A percentile compares a stretch with the other conserved stretches of the same genome.
Evolutionary conservation across 2,888 invertebrate genomes (phyloP).

Genomic region (Athalia circularis): DNA sequence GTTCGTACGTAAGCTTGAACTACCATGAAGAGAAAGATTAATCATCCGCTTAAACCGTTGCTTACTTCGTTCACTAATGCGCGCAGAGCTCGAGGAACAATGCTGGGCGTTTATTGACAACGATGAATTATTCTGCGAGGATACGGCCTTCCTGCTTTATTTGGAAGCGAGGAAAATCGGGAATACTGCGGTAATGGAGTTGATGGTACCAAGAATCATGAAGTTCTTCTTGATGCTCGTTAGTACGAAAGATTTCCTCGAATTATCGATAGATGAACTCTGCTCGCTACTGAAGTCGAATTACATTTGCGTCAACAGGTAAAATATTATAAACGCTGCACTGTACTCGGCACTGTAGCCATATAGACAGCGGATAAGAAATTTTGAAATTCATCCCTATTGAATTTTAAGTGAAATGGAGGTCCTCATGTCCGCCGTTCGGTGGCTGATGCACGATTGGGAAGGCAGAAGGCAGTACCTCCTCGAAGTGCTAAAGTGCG

Average conservation of each 20-base stretch:
- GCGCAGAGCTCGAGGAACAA: constrained; percentile 82
- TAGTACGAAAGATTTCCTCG: constrained; percentile 84
- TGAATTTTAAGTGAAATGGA: constrained; percentile 79
- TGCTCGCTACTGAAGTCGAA: constrained; percentile 83
- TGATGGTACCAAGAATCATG: constrained; percentile 85
- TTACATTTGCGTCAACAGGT: constrained; percentile 85
- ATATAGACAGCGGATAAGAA: constrained; percentile 48
- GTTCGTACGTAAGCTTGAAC: no score
- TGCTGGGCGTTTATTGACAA: constrained; percentile 87
- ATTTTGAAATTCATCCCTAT: constrained; percentile 1
- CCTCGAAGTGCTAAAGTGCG: constrained; percentile 81
- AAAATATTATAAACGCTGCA: constrained; percentile 56
- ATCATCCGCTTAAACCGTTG: neutral
- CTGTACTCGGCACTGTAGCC: no score
- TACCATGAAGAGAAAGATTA: neutral
- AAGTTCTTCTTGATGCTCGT: constrained; percentile 86
- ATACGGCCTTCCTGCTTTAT: constrained; percentile 83
- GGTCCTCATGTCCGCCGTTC: constrained; percentile 86
- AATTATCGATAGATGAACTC: constrained; percentile 81
- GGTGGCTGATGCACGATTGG: constrained; percentile 88
- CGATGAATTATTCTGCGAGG: constrained; percentile 82
- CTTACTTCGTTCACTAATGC: constrained; percentile 7
- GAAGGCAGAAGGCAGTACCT: constrained; percentile 77
- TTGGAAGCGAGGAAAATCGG: constrained; percentile 78
- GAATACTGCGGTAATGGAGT: constrained; percentile 80